Conservation (phyloP, 2,113 vertebrate species). For the Ctenomys sociabilis region DNA sequence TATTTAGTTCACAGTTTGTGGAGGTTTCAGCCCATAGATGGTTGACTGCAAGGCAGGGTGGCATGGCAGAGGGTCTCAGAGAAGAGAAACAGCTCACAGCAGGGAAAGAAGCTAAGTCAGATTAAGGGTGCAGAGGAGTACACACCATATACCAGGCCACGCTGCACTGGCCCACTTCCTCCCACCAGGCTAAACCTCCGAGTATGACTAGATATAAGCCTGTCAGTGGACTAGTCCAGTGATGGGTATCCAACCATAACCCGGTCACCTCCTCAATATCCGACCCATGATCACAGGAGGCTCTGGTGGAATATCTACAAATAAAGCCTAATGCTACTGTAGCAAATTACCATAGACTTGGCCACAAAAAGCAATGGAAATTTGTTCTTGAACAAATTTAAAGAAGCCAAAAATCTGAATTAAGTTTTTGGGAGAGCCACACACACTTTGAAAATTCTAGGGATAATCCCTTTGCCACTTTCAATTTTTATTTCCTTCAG, state of each 20-base stretch:
- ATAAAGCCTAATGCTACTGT: not conserved
- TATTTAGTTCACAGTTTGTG: not conserved
- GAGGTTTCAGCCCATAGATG: not conserved
- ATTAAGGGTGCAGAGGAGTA: not conserved
- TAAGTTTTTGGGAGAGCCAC: not conserved
- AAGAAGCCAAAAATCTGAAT: not conserved
- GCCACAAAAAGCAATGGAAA: not conserved
- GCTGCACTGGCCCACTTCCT: no score
- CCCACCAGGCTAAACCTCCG: not conserved
- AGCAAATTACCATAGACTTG: not conserved
- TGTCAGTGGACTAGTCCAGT: not conserved
- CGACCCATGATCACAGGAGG: not conserved
- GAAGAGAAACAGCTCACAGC: not conserved
- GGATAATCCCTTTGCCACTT: not conserved
- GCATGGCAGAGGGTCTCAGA: not conserved
- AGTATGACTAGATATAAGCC: not conserved
- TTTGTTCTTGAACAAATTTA: not conserved
- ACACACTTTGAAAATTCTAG: no score
- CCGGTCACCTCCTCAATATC: not conserved
- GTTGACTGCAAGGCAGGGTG: not conserved
- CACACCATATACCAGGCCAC: not conserved
- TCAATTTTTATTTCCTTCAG: not conserved
- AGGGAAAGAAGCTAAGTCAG: not conserved
- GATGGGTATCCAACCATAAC: not conserved
- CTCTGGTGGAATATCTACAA: not conserved